Percentiles rank a stretch among this genome's conserved stretches.
phyloP scores from a whole-genome alignment of 2,113 vertebrate species.

The Campylorhamphus procurvoides region DNA sequence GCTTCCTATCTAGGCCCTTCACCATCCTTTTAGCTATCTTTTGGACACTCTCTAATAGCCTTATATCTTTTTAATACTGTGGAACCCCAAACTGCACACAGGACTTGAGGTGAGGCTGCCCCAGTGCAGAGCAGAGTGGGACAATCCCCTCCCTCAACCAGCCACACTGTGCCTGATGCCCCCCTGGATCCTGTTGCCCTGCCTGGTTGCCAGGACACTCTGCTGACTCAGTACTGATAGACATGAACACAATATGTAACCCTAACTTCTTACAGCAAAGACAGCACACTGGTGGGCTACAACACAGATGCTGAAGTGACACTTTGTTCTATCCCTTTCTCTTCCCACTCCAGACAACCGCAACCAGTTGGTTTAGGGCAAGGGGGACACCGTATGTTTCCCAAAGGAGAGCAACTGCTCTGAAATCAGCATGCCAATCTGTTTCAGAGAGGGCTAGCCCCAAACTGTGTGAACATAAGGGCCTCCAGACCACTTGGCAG shows the following conservation, averaged over 20 bases:
- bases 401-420: background rate
- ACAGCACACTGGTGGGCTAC: background rate
- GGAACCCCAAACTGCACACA: background rate
- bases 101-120: rapidly evolving
- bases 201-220: background rate
- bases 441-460: background rate
- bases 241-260: rapidly evolving
- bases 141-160: rapidly evolving
- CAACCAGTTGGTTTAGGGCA: background rate
- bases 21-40: rapidly evolving
- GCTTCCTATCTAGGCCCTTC: background rate
- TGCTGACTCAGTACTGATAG: background rate
- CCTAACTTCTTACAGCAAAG: background rate
- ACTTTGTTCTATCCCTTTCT: background rate
- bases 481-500: background rate
- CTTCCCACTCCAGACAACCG: background rate
- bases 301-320: background rate
- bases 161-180: background rate
- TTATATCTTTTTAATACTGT: background rate
- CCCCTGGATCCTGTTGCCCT: too few relatives aligned
- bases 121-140: rapidly evolving
- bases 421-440: background rate
- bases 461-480: background rate
- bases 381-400: background rate
- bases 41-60: background rate